Evolutionary conservation across 2,113 vertebrate species (phyloP), one percentile per base, ranked within the genome.

Genomic region (Ahaetulla prasina): DNA sequence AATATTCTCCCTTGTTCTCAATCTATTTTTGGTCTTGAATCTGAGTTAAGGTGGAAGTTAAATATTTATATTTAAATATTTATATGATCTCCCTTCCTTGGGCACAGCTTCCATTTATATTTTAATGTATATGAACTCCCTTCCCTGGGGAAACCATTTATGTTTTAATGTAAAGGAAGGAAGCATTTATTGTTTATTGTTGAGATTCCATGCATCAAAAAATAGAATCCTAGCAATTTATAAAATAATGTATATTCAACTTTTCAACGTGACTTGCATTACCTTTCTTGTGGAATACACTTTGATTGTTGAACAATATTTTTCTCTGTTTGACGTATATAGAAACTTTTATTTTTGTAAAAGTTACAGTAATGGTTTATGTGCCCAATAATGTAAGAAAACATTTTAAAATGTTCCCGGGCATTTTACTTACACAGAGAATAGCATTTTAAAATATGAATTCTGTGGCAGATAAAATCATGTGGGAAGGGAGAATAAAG

Each of bases 11-110:
- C 12, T 30, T 43, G 90, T 49, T 91, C 45, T 86, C 85, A 8
- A 80, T 39, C 30, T 85, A 87, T 60, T 87, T 91, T 50, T 39
- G 85, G 43, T 91, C 91, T 35, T 91, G 30, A 27, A 87, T 63
- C 45, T 39, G 30, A 91, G 50, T 87, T 52, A 35, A 50, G 20
- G 45, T 91, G 30, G 45, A 91, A 18, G 91, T 52, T 87, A 91
- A 91, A 91, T 91, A 91, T 91, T 91, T 91, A 91, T 86, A 84
- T 68, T 87, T 63, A 87, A 91, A 91, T 91, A 91, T 91, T 91
- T 91, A 91, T 86, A 84, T 39, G 52, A 85, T 89, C 89, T 89
- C 68, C 30, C 68, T n/a, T 80, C 60, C 60, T 57, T 6, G 14
- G 20, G 20, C 39, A 92, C 85, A 57, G 53, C 27, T 53, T 88